A percentile compares a stretch with the other conserved stretches of the same genome.
phyloP scores from a whole-genome alignment of 2,113 vertebrate species.

The Macrotis lagotis region DNA sequence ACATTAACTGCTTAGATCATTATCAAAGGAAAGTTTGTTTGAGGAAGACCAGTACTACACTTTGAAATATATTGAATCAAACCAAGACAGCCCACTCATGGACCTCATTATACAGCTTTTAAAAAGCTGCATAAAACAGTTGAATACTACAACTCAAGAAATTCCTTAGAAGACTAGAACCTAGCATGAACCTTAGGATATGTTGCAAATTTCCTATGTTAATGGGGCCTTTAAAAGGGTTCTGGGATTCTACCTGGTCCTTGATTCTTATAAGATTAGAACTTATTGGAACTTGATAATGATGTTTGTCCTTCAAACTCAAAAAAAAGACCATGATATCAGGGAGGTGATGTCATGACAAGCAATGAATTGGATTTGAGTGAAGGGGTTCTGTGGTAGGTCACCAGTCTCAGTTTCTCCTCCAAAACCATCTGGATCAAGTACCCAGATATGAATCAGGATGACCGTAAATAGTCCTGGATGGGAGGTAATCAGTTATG shows the following conservation, averaged over 20 bases:
- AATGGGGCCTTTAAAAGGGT: not conserved
- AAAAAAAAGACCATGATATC: too few relatives aligned
- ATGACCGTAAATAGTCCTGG: too few relatives aligned
- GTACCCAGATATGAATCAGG: too few relatives aligned
- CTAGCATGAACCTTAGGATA: not conserved
- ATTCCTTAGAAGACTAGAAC: not conserved
- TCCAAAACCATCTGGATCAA: too few relatives aligned
- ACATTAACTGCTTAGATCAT: not conserved
- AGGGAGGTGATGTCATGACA: too few relatives aligned
- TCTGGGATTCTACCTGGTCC: not conserved
- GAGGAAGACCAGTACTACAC: not conserved
- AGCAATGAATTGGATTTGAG: too few relatives aligned
- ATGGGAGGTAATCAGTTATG: too few relatives aligned
- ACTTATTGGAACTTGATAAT: too few relatives aligned
- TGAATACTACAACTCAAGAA: not conserved
- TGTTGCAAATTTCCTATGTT: not conserved
- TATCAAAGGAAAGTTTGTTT: not conserved
- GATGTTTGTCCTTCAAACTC: too few relatives aligned
- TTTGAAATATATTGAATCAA: not conserved
- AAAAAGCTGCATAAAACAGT: not conserved
- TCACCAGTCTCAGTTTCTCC: too few relatives aligned
- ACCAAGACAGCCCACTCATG: not conserved
- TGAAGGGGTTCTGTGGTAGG: too few relatives aligned
- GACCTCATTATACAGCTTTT: too few relatives aligned
- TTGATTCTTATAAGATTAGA: not conserved